phyloP scores from a whole-genome alignment of 2,113 vertebrate genomes.

The Isurus oxyrinchus region DNA sequence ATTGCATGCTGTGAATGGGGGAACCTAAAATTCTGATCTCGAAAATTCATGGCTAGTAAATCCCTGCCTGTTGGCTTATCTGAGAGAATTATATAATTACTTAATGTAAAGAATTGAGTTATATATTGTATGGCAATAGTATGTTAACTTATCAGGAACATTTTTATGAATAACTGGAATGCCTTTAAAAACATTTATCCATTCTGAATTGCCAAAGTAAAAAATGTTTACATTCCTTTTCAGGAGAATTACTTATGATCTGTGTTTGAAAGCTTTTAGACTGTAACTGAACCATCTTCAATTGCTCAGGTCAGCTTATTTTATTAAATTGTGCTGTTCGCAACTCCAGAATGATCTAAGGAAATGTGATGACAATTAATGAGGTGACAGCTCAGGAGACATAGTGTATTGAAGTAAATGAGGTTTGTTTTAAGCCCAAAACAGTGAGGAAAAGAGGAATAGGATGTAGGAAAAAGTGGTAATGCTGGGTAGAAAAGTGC shows the following conservation, averaged over 20 bases:
- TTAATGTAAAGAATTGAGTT: neutral
- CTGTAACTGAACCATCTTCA: conserved; percentile 9
- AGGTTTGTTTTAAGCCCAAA: neutral
- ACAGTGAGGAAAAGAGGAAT: conserved; percentile 20
- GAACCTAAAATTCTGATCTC: neutral
- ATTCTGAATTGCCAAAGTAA: neutral
- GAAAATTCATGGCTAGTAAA: neutral
- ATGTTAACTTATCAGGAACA: neutral
- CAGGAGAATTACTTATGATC: neutral
- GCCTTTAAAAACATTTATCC: conserved; percentile 9
- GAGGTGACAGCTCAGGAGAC: conserved; percentile 27
- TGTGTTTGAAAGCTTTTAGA: neutral
- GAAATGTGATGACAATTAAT: conserved; percentile 25
- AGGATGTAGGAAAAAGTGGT: neutral
- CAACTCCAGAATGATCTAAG: conserved; percentile 23
- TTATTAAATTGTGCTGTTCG: neutral
- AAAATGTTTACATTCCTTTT: neutral
- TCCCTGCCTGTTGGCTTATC: neutral
- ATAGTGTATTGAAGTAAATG: neutral
- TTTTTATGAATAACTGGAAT: neutral
- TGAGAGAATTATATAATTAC: neutral
- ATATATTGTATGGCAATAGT: neutral
- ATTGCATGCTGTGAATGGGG: conserved; percentile 1
- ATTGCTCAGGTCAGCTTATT: neutral
- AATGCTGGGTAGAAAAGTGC: neutral